Evolutionary conservation across 1,140 invertebrate genomes (phyloP).

Genomic region (Mizuhopecten yessoensis): DNA sequence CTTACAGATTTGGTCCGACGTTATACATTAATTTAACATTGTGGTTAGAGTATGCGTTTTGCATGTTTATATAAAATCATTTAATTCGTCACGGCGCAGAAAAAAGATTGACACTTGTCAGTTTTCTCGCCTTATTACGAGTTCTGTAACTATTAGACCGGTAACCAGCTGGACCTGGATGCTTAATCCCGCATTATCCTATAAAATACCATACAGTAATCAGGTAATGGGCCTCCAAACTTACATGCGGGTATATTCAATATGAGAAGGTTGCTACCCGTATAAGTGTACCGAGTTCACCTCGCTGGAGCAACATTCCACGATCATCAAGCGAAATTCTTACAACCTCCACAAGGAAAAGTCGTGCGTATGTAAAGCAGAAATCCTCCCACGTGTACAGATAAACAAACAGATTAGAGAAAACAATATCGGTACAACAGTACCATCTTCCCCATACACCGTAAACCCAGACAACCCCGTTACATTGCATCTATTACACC

Average conservation of each 20-base stretch:
- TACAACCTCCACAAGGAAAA: conserved; percentile 1
- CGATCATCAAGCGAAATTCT: conserved; percentile 4
- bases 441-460: neutral
- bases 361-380: conserved; percentile 20
- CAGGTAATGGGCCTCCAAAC: too few species aligned
- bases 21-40: neutral
- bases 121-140: too few species aligned
- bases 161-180: too few species aligned
- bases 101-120: too few species aligned
- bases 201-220: too few species aligned
- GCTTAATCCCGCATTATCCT: too few species aligned
- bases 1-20: neutral
- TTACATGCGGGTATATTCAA: neutral
- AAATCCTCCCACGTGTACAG: conserved; percentile 7
- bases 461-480: neutral
- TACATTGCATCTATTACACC: neutral
- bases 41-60: neutral
- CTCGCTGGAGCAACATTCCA: neutral
- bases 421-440: neutral
- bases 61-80: neutral
- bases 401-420: neutral
- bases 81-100: too few species aligned
- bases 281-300: neutral
- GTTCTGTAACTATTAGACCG: too few species aligned
- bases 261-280: neutral